These are phyloP conservation scores for Trachurus trachurus DNA, from an alignment of 2,797 vertebrate genomes.

Conservation along the genomic window DNA sequence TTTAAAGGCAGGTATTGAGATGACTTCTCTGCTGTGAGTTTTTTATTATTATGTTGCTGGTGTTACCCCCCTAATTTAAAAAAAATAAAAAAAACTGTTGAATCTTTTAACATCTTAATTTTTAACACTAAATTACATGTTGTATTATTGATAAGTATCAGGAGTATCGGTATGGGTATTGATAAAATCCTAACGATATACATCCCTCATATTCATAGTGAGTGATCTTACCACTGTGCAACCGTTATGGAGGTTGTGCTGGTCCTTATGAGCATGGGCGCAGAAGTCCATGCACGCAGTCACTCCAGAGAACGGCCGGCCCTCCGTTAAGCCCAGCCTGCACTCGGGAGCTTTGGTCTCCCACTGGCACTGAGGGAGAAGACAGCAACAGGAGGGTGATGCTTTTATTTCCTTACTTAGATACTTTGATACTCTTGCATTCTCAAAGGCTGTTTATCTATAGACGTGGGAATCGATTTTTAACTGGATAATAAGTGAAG, in stretches of 20 bases:
- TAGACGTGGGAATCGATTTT: too few species aligned
- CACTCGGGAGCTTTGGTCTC: conserved; percentile 93
- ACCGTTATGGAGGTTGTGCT: conserved; percentile 98
- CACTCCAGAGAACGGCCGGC: conserved; percentile 96
- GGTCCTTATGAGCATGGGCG: conserved; percentile 98
- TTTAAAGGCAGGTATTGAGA: too few species aligned
- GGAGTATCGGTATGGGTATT: too few species aligned
- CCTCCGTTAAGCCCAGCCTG: conserved; percentile 94
- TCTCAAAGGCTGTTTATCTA: background rate
- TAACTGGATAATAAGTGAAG: background rate
- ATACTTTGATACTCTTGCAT: background rate
- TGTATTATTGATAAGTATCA: too few species aligned
- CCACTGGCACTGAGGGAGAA: conserved; percentile 87
- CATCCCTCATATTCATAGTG: background rate
- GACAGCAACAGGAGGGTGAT: background rate
- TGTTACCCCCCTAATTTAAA: too few species aligned
- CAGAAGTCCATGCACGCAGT: conserved; percentile 99
- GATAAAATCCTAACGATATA: too few species aligned
- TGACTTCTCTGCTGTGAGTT: too few species aligned
- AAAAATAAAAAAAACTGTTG: too few species aligned
- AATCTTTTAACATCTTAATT: too few species aligned
- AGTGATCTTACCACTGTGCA: conserved; percentile 94
- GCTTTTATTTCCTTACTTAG: background rate
- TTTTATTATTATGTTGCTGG: too few species aligned
- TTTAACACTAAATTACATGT: too few species aligned